phyloP scores from a whole-genome alignment of 2,113 vertebrate species.

The Cynopterus brachyotis region DNA sequence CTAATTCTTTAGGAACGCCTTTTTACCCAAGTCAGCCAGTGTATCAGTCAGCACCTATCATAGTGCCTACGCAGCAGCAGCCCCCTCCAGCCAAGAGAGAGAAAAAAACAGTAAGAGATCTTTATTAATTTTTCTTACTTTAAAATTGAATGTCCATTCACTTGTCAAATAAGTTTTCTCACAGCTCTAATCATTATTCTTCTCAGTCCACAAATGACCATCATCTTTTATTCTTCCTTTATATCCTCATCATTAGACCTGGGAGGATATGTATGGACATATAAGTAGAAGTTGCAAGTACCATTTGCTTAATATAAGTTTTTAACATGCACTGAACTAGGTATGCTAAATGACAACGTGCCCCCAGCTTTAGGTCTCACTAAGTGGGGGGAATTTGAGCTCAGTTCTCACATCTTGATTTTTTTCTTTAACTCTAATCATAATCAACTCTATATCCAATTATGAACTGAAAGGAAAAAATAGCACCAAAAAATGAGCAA shows the following conservation, averaged over 20 bases:
- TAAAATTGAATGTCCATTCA: neutral
- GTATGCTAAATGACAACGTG: neutral
- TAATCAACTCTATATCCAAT: neutral
- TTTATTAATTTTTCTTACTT: neutral
- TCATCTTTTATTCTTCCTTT: neutral
- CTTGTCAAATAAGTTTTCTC: neutral
- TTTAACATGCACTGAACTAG: neutral
- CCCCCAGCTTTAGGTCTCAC: neutral
- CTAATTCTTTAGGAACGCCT: conserved; percentile 84
- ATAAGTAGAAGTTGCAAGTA: neutral
- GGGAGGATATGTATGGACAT: neutral
- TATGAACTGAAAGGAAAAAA: neutral
- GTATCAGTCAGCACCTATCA: conserved; percentile 95
- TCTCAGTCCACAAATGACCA: conserved; percentile 1
- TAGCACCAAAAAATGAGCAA: neutral
- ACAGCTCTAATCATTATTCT: neutral
- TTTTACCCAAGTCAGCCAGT: conserved; percentile 96
- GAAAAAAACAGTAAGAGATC: conserved; percentile 95
- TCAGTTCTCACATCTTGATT: neutral
- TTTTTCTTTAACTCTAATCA: neutral
- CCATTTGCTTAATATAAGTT: neutral
- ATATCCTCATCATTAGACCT: neutral
- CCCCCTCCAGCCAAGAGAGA: conserved; percentile 94
- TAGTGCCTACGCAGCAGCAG: conserved; percentile 96
- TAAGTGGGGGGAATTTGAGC: neutral